Base-by-base conservation (phyloP, 2,888 invertebrate species). In the Sisyra nigra region DNA sequence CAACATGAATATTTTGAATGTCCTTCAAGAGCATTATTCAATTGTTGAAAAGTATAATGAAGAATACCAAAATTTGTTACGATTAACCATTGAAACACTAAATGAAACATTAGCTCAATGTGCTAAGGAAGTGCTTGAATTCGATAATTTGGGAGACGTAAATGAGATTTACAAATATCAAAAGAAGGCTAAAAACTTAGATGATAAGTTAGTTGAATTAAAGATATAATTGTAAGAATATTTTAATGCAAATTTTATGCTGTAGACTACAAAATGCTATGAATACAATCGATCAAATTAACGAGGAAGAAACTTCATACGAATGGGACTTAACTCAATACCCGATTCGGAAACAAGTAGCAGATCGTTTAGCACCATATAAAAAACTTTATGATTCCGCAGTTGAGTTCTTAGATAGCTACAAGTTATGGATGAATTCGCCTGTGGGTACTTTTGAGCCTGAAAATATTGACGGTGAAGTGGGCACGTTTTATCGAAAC, bases 371-470 rank as follows among this genome's bases (percentile, higher is more conserved):
- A 34, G 71, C 74, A 18, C 93, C 94, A 0, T 96, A 75, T 57
- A 85, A 89, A 58, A 80, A 78, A 55, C 67, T 96, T 1, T 96
- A 85, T 57, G 92, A 93, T 56, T 82, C 82, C n/a, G 79, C 85
- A 0, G 80, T 77, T 46, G 87, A 91, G 42, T 96, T 91, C 58
- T 66, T 86, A 48, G 75, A 74, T 38, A 92, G 87, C 58, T 70
- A 84, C 58, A 75, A 84, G 50, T 67, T 71, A 3, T 96, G 96
- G 94, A 82, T 92, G 77, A 74, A 75, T 47, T 77, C 73, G 9
- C 71, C 81, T 66, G 82, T 94, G 50, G 85, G 87, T 4, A 76
- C 77, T 41, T 76, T 79, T 53, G 85, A 91, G 58, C 94, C 94
- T 0, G 92, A 93, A 57, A 75, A 74, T 13, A 91, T 96, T 43